Percentiles rank a stretch among this genome's conserved stretches.
phyloP scores from a whole-genome alignment of 1,140 invertebrate species.

The Oryzaephilus surinamensis region DNA sequence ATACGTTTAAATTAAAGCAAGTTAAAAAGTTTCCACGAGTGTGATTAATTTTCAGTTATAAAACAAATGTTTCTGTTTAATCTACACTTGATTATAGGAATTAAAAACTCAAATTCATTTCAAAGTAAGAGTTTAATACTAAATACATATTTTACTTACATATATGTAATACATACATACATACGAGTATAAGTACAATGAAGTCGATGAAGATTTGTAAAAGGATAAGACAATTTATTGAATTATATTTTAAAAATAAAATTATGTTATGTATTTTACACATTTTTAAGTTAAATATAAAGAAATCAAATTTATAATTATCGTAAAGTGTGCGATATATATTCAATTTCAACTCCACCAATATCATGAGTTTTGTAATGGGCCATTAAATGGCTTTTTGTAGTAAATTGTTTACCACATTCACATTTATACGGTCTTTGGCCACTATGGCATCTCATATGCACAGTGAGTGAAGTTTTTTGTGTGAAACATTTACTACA shows the following conservation, averaged over 20 bases:
- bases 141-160: too few species aligned
- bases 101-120: too few species aligned
- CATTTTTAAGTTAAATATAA: background rate
- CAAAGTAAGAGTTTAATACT: too few species aligned
- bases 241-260: background rate
- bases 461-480: slow-evolving; percentile 36
- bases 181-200: too few species aligned
- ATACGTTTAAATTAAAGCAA: too few species aligned
- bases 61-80: too few species aligned
- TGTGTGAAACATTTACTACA: slow-evolving; percentile 66
- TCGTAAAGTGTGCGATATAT: slow-evolving; percentile 6
- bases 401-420: slow-evolving; percentile 34
- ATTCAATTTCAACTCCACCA: slow-evolving; percentile 11
- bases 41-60: too few species aligned
- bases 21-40: too few species aligned
- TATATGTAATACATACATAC: too few species aligned
- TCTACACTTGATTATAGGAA: too few species aligned
- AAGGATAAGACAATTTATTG: too few species aligned
- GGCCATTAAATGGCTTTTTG: slow-evolving; percentile 20
- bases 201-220: too few species aligned
- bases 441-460: slow-evolving; percentile 61
- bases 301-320: background rate
- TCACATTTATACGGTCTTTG: slow-evolving; percentile 56
- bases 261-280: background rate
- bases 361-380: slow-evolving; percentile 24